Evolutionary conservation across 2,113 vertebrate species (phyloP).

Genomic region (Phainopepla nitens): DNA sequence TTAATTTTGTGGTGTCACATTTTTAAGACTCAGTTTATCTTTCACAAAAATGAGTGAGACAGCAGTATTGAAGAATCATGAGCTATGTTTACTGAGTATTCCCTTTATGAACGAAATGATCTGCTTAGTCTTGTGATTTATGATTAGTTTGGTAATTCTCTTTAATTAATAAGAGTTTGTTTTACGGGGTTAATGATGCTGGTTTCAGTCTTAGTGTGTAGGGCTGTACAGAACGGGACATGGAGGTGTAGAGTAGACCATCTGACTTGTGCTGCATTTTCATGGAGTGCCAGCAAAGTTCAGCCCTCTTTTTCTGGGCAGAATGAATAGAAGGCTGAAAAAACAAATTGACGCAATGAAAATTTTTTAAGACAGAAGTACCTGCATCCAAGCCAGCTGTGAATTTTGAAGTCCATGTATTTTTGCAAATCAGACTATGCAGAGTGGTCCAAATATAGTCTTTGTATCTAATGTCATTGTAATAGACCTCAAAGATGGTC

Average conservation of each 20-base stretch:
- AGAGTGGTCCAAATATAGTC: background rate
- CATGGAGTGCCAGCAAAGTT: background rate
- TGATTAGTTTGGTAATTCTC: background rate
- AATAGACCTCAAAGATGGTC: background rate
- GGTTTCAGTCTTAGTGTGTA: rapidly evolving
- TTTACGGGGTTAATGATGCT: background rate
- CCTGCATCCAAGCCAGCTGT: background rate
- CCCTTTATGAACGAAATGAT: background rate
- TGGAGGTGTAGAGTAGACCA: background rate
- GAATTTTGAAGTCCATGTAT: background rate
- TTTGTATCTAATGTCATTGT: background rate
- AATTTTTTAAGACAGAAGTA: background rate
- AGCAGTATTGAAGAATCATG: background rate
- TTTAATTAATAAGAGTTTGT: background rate
- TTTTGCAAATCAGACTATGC: background rate
- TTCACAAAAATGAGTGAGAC: background rate
- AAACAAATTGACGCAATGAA: background rate
- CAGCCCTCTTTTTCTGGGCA: background rate
- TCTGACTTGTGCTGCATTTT: background rate
- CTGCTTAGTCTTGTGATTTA: background rate
- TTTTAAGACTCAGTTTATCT: background rate
- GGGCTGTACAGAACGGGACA: background rate
- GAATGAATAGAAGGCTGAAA: background rate
- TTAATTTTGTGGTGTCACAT: background rate
- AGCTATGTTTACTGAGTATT: background rate